These are phyloP conservation scores for Girardinus metallicus DNA, from an alignment of 2,797 vertebrate genomes.

Conservation along the genomic window DNA sequence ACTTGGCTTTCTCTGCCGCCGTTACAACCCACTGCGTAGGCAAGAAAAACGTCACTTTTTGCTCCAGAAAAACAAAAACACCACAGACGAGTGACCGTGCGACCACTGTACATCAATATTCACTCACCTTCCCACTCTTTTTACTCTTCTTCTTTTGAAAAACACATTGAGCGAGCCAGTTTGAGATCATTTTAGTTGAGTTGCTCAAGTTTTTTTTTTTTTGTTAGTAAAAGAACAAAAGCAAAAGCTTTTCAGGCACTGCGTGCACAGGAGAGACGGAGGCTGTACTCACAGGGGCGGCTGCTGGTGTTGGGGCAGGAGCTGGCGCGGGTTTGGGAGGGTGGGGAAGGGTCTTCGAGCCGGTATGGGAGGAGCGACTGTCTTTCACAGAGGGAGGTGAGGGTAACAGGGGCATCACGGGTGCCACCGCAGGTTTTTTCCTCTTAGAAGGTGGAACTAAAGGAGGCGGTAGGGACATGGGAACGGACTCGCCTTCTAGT, in stretches of 20 bases:
- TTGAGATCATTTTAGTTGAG: constrained; percentile 67
- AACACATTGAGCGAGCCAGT: constrained; percentile 67
- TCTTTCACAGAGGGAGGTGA: constrained; percentile 89
- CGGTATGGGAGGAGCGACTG: constrained; percentile 83
- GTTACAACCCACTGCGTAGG: constrained; percentile 92
- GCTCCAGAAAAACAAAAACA: neutral
- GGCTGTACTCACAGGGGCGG: constrained; percentile 82
- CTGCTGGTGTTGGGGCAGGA: constrained; percentile 73
- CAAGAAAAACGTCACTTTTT: neutral
- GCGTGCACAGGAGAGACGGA: constrained; percentile 23
- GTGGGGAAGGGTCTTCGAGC: constrained; percentile 85
- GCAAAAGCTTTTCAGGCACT: constrained; percentile 20
- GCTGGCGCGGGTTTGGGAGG: constrained; percentile 80
- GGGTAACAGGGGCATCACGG: constrained; percentile 85
- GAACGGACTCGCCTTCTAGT: constrained; percentile 95
- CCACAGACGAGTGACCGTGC: neutral
- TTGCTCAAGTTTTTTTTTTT: neutral
- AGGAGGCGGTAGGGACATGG: constrained; percentile 91
- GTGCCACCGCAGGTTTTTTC: constrained; percentile 85
- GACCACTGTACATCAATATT: neutral
- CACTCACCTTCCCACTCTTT: constrained; percentile 51
- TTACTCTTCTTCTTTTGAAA: constrained; percentile 66
- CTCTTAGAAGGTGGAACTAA: constrained; percentile 96
- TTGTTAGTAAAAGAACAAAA: constrained; percentile 16
- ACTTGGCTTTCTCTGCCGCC: constrained; percentile 91